Conservation (phyloP, 2,888 invertebrate species). For the Hemistola chrysoprasaria region DNA sequence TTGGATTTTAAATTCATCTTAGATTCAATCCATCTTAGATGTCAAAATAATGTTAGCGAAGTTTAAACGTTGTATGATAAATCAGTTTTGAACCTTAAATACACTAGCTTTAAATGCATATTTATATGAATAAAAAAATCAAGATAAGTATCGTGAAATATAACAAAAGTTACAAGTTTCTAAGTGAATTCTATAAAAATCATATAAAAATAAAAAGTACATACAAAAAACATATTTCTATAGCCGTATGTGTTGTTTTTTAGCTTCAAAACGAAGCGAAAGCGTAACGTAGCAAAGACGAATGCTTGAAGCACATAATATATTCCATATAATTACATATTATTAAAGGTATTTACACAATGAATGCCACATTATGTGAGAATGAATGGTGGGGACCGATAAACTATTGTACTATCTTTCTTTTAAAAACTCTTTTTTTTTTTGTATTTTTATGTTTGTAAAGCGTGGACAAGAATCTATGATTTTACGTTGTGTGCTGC, state of each 20-base stretch:
- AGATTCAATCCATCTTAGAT: too few relatives aligned
- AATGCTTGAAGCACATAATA: conserved; percentile 36
- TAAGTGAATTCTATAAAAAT: too few relatives aligned
- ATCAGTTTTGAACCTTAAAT: too few relatives aligned
- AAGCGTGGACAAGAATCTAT: too few relatives aligned
- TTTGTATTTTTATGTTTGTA: background rate
- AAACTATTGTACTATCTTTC: conserved; percentile 41
- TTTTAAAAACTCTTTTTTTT: background rate
- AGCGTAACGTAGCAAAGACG: conserved; percentile 53
- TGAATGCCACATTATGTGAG: conserved; percentile 42
- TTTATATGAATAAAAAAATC: too few relatives aligned
- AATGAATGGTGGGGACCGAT: conserved; percentile 40
- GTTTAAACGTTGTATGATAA: too few relatives aligned
- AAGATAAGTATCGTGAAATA: too few relatives aligned
- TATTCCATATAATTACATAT: conserved; percentile 25
- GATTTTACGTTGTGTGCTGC: too few relatives aligned
- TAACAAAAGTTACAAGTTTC: too few relatives aligned
- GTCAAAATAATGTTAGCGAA: too few relatives aligned
- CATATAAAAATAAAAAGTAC: conserved; percentile 9
- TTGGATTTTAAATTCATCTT: too few relatives aligned
- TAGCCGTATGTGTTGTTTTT: conserved; percentile 1
- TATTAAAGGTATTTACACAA: conserved; percentile 40
- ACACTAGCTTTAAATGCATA: too few relatives aligned
- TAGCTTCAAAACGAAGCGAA: conserved; percentile 35
- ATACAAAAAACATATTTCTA: conserved; percentile 3